A percentile compares a stretch with the other conserved stretches of the same genome.
Conservation (phyloP, 2,113 vertebrate genomes). For the Globicephala melas region DNA sequence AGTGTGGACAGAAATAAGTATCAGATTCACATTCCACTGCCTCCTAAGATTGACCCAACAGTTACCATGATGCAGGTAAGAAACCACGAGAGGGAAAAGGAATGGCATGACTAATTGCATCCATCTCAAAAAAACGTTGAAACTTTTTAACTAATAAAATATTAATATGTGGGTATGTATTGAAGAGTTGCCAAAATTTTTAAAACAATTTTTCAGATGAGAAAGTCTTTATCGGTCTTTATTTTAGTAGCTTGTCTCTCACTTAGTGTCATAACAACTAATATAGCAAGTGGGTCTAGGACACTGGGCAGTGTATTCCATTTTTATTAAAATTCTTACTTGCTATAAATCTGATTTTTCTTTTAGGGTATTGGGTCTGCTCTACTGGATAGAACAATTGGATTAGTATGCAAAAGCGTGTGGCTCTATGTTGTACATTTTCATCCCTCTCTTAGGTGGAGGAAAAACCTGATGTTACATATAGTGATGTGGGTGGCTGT, state of each 20-base stretch:
- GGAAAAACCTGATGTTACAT: slow-evolving; percentile 98
- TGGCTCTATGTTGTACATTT: not conserved
- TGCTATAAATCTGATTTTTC: not conserved
- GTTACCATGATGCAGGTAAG: slow-evolving; percentile 99
- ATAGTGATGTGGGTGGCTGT: slow-evolving; percentile 98
- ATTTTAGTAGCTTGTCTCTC: not conserved
- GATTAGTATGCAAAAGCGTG: not conserved
- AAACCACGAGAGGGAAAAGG: not conserved
- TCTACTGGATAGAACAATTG: not conserved
- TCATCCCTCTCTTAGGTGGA: slow-evolving; percentile 87
- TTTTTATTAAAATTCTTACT: slow-evolving; percentile 9
- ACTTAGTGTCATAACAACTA: not conserved
- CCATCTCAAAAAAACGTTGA: not conserved
- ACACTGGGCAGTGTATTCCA: not conserved
- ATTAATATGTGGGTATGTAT: not conserved
- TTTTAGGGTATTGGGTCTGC: not conserved
- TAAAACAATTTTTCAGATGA: not conserved
- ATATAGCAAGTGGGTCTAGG: not conserved
- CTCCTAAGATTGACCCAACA: slow-evolving; percentile 98
- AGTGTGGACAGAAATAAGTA: slow-evolving; percentile 99
- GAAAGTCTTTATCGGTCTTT: not conserved
- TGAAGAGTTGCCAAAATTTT: not conserved
- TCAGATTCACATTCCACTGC: slow-evolving; percentile 98
- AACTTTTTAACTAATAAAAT: not conserved
- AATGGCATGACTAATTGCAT: not conserved